These are phyloP conservation scores for Oriolus oriolus DNA, from an alignment of 2,113 vertebrate genomes.

Conservation along the genomic window DNA sequence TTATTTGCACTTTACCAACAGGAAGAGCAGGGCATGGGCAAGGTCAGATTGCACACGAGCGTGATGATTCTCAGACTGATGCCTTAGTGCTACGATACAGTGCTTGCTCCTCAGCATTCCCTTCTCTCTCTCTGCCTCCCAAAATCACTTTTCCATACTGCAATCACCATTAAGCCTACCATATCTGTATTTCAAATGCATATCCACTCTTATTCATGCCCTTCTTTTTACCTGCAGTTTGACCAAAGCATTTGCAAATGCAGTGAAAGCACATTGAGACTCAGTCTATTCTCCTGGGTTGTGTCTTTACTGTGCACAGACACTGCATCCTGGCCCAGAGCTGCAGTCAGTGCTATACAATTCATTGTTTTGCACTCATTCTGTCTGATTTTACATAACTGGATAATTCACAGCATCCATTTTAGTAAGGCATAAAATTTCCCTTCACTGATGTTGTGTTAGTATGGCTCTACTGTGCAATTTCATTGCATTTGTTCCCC, in stretches of 20 bases:
- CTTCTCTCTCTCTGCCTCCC: not conserved
- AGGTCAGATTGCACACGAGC: rapidly evolving
- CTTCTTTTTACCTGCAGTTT: not conserved
- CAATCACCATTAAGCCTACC: not conserved
- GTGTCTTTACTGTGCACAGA: not conserved
- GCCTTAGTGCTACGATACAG: not conserved
- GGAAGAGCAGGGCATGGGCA: not conserved
- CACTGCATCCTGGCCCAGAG: not conserved
- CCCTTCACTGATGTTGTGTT: not conserved
- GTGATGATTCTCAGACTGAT: not conserved
- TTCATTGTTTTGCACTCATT: not conserved
- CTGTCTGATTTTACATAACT: not conserved
- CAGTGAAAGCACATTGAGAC: not conserved
- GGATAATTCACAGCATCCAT: not conserved
- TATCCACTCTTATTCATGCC: not conserved
- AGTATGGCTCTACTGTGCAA: not conserved
- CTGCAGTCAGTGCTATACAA: not conserved
- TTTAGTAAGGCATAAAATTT: not conserved
- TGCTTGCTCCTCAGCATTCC: not conserved
- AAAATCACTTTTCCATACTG: not conserved
- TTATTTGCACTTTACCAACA: not conserved
- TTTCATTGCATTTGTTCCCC: not conserved
- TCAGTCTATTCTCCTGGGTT: not conserved
- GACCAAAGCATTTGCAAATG: not conserved
- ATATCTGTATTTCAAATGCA: not conserved